Percentiles rank a stretch among this genome's conserved stretches.
Evolutionary conservation across 2,888 invertebrate genomes (phyloP).

Genomic region (Ligdia adustata): DNA sequence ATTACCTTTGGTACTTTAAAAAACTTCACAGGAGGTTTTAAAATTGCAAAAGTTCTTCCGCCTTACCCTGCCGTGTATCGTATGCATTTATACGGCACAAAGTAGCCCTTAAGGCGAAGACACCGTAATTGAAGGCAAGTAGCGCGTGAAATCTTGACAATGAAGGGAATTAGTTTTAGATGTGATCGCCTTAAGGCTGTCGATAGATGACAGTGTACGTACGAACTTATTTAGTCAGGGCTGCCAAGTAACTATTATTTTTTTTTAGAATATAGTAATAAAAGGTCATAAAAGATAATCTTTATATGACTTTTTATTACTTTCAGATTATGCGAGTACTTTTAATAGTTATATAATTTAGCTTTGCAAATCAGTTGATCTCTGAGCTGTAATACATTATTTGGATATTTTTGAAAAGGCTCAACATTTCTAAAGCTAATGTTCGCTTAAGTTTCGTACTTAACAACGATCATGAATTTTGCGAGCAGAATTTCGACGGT

Average conservation of each 20-base stretch:
- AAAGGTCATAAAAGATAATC: no score
- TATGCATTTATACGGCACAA: slow-evolving; percentile 37
- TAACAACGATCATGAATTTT: no score
- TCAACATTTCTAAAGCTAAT: no score
- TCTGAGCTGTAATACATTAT: background rate
- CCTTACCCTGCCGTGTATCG: slow-evolving; percentile 11
- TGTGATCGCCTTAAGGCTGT: slow-evolving; percentile 33
- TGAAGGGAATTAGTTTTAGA: slow-evolving; percentile 43
- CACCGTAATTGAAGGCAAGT: slow-evolving; percentile 52
- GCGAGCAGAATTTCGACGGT: no score
- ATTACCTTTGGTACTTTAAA: slow-evolving; percentile 32
- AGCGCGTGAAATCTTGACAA: slow-evolving; percentile 57
- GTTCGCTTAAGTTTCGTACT: no score
- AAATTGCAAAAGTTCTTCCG: slow-evolving; percentile 35
- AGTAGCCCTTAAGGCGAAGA: slow-evolving; percentile 34
- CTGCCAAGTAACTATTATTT: no score
- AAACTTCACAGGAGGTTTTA: slow-evolving; percentile 30
- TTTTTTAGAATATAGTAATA: no score
- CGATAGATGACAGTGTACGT: slow-evolving; percentile 42
- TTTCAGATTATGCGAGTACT: no score
- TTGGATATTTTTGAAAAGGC: background rate
- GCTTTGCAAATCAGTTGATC: background rate
- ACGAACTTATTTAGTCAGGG: slow-evolving; percentile 38
- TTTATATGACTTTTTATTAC: no score
- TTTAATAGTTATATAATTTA: no score